Evolutionary conservation across 1,140 invertebrate species (phyloP).

Genomic region (Diabrotica undecimpunctata): DNA sequence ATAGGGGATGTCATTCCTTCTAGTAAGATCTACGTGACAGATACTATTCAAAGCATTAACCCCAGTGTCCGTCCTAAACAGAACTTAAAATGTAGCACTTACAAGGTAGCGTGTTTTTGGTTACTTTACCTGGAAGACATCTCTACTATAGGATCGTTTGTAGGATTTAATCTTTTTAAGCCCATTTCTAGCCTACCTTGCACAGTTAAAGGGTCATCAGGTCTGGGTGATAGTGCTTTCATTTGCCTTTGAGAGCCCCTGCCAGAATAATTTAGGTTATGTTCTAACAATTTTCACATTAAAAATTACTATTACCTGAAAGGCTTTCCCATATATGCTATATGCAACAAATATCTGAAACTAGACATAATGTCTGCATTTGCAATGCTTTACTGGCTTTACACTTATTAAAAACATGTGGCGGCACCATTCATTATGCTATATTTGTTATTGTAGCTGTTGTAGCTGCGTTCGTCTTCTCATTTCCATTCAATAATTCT

Average conservation of each 20-base stretch:
- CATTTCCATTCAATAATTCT: too few relatives aligned
- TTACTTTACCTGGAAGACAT: constrained; percentile 60
- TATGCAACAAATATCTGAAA: constrained; percentile 55
- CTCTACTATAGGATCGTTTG: constrained; percentile 50
- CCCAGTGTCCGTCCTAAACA: constrained; percentile 66
- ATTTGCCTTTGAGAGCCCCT: constrained; percentile 56
- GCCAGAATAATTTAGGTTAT: constrained; percentile 14
- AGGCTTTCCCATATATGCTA: constrained; percentile 59
- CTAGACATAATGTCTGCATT: not conserved
- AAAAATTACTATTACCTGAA: constrained; percentile 51
- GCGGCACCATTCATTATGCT: too few relatives aligned
- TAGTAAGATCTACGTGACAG: constrained; percentile 62
- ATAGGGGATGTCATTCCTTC: constrained; percentile 49
- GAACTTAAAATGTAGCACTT: too few relatives aligned
- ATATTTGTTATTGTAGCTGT: too few relatives aligned
- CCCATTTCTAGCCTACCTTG: constrained; percentile 64
- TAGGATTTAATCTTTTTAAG: constrained; percentile 49
- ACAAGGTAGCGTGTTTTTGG: too few relatives aligned
- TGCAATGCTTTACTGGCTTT: too few relatives aligned
- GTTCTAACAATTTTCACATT: constrained; percentile 12
- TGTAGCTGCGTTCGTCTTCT: too few relatives aligned
- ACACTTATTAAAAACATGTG: too few relatives aligned
- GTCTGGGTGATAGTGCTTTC: constrained; percentile 34
- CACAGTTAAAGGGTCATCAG: constrained; percentile 55
- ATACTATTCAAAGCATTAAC: constrained; percentile 64